These are phyloP conservation scores for Achroia grisella DNA, from an alignment of 1,140 invertebrate species.

Conservation along the genomic window DNA sequence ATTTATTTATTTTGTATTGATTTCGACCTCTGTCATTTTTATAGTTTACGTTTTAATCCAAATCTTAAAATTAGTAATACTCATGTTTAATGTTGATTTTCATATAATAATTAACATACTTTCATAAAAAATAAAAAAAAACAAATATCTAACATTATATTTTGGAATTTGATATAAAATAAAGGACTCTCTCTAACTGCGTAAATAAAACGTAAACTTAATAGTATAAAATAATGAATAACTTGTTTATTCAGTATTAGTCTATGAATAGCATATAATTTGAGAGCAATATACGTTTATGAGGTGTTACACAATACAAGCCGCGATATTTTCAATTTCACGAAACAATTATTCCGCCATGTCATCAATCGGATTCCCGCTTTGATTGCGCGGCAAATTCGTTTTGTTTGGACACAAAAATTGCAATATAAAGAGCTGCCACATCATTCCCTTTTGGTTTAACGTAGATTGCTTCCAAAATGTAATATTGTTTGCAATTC, in stretches of 20 bases:
- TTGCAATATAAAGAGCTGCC: slow-evolving; percentile 73
- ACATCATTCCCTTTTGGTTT: slow-evolving; percentile 73
- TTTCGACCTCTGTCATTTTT: too few species aligned
- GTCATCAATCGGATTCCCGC: slow-evolving; percentile 72
- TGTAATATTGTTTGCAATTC: slow-evolving; percentile 72
- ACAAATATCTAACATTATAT: too few species aligned
- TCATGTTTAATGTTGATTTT: too few species aligned
- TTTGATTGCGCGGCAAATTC: slow-evolving; percentile 73
- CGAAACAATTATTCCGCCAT: slow-evolving; percentile 73
- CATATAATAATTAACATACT: too few species aligned
- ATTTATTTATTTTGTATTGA: too few species aligned
- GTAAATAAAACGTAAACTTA: not conserved
- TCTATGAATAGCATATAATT: not conserved
- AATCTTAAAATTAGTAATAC: too few species aligned
- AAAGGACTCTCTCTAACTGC: not conserved
- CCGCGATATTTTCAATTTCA: slow-evolving; percentile 71
- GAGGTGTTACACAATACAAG: slow-evolving; percentile 53
- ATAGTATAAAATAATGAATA: not conserved
- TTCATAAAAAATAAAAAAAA: too few species aligned
- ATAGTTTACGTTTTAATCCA: too few species aligned
- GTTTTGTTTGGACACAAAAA: slow-evolving; percentile 73
- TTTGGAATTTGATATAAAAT: not conserved
- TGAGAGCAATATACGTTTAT: slow-evolving; percentile 26
- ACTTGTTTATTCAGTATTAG: too few species aligned
- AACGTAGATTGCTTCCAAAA: slow-evolving; percentile 72